These are phyloP conservation scores for Pseudorasbora parva DNA, from an alignment of 2,113 vertebrate genomes.

Conservation along the genomic window DNA sequence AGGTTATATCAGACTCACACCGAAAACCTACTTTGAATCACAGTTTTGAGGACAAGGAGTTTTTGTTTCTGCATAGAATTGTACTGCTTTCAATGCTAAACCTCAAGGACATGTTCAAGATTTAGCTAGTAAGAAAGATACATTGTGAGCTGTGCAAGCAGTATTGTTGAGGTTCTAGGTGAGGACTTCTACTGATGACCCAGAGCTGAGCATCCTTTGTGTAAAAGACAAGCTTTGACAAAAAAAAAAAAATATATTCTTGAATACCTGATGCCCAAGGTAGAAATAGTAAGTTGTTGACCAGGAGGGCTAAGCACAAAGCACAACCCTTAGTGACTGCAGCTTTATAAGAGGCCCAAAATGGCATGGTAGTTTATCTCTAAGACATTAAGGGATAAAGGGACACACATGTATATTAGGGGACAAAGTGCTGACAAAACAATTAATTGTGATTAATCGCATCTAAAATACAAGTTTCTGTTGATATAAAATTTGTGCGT, in stretches of 20 bases:
- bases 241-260: neutral
- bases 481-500: too few species aligned
- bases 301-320: neutral
- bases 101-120: neutral
- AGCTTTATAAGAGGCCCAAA: neutral
- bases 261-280: neutral
- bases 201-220: too few species aligned
- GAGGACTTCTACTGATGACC: neutral
- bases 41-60: neutral
- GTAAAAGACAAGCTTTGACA: too few species aligned
- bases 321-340: neutral
- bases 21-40: neutral
- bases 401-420: neutral
- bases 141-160: neutral
- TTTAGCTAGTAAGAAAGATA: neutral
- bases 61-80: neutral
- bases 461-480: too few species aligned
- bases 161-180: neutral
- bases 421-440: too few species aligned
- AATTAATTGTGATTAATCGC: too few species aligned
- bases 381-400: neutral
- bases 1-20: constrained; percentile 12
- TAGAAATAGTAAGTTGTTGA: neutral
- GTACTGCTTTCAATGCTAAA: neutral
- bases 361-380: neutral